Base-by-base conservation (phyloP, 2,113 vertebrate genomes). In the Pygoscelis adeliae region DNA sequence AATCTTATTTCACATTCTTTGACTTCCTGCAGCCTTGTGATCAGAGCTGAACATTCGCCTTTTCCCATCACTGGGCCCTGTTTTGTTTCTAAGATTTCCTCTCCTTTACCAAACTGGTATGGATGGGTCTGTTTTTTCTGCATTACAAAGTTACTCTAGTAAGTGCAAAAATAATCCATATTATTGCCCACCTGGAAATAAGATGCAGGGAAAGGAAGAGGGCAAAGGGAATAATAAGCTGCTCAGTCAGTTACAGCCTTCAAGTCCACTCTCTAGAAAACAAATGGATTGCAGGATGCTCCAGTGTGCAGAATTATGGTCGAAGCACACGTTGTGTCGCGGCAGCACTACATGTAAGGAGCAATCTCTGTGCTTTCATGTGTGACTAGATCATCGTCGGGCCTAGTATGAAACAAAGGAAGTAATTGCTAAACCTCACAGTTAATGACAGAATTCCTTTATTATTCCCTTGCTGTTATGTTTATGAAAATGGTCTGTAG, bases 1-100 rank as follows among this genome's bases (percentile, higher is more conserved):
- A 91, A 15, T 46, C 49, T 80, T 70, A 50, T 61, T 91, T 93
- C 62, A 77, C 53, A 62, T 87, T 94, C 70, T 84, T 94, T 89
- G 44, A 47, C 65, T 87, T 82, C 72, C 56, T 94, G 49, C 34
- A 76, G 52, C 61, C 44, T 74, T n/a, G 16, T 85, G 69, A 87
- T 76, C 83, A 56, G 77, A 91, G n/a, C 47, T 69, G 44, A 90
- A 56, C 13, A 29, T 71, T 92, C 0, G 0, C 3, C 53, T 95
- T 91, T 73, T 83, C 25, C 53, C 58, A 26, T 58, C 44, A 10
- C 32, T 76, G 56, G 14, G 56, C 40, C 9, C 26, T 93, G 30
- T 42, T 87, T 87, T 80, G 22, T 89, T 93, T 83, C 52, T 81
- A 32, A 42, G 8, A 38, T 73, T 95, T 92, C 42, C 21, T 81